Conservation (phyloP, 2,888 invertebrate genomes). For the Drosophila flavopinicola region DNA sequence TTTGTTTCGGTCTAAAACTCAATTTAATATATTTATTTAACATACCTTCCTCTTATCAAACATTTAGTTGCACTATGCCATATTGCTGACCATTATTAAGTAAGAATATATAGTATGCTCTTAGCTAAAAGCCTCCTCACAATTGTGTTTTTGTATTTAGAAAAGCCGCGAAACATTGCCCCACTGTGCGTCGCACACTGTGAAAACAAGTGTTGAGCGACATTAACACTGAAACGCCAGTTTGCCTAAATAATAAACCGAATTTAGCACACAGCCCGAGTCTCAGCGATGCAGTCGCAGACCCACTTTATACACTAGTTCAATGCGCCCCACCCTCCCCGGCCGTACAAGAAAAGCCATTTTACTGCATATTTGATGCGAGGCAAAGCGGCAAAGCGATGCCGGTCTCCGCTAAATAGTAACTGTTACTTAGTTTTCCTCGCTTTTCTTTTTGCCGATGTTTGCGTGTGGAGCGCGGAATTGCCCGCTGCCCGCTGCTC, state of each 20-base stretch:
- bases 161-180: neutral
- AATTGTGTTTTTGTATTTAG: neutral
- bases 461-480: constrained; percentile 45
- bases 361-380: constrained; percentile 64
- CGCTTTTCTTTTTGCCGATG: constrained; percentile 22
- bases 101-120: no score
- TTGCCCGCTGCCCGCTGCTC: constrained; percentile 1
- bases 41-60: no score
- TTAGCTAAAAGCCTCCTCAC: no score
- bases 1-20: no score
- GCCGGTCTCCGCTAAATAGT: constrained; percentile 67
- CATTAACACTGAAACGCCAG: constrained; percentile 66
- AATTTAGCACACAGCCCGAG: constrained; percentile 59
- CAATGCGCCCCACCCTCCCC: neutral
- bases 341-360: constrained; percentile 55
- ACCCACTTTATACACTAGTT: constrained; percentile 39
- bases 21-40: no score
- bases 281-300: constrained; percentile 46
- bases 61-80: no score
- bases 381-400: constrained; percentile 14
- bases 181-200: constrained; percentile 56
- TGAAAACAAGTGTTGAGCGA: constrained; percentile 59
- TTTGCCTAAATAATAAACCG: constrained; percentile 45
- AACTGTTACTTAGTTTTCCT: constrained; percentile 75
- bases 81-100: neutral